Base-by-base conservation (phyloP, 1,140 invertebrate genomes). In the Diachasmimorpha longicaudata region DNA sequence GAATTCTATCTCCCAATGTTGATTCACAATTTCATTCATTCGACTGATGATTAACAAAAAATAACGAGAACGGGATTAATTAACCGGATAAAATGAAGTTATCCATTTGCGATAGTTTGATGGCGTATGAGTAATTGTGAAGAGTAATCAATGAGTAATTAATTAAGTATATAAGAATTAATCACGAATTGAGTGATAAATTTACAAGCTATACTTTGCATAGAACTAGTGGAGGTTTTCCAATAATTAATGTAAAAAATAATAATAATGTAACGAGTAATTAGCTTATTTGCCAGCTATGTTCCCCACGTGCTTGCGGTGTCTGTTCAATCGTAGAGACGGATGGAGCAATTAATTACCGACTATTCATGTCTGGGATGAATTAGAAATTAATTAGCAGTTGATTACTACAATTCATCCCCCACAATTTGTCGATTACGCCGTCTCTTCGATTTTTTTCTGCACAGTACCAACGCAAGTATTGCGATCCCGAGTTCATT, bases 121-220 rank as follows among this genome's bases (percentile, higher is more conserved):
- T 63, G 11, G 23, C 23, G 23, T 63, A 23, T 63, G 58, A 23
- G 21, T 63, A 63, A 63, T 63, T 63, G 58, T 25, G 58, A 63
- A 63, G 23, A 63, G 21, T 25, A 63, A 63, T 63, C 31, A 63
- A 63, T 63, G 14, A 63, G 0, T 63, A 63, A 63, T 23, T 52
- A 63, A 25, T 63, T 14, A 63, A 63, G 58, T 63, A 23, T 63
- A 25, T 63, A 63, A 63, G 19, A 31, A 63, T 63, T 25, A 63
- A 63, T 63, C 58, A 25, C 23, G 6, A 23, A 63, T 63, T 48
- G 69, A 46, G 69, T 48, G 80, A 80, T 69, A 84, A 82, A 84
- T 82, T 70, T 93, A 94, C 92, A 93, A 93, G 91, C 93, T 95
- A 94, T 95, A 95, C 93, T 94, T 94, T 94, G 93, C 93, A 95